A percentile compares a stretch with the other conserved stretches of the same genome.
Evolutionary conservation across 2,888 invertebrate species (phyloP).

Genomic region (Idaea dimidiata): DNA sequence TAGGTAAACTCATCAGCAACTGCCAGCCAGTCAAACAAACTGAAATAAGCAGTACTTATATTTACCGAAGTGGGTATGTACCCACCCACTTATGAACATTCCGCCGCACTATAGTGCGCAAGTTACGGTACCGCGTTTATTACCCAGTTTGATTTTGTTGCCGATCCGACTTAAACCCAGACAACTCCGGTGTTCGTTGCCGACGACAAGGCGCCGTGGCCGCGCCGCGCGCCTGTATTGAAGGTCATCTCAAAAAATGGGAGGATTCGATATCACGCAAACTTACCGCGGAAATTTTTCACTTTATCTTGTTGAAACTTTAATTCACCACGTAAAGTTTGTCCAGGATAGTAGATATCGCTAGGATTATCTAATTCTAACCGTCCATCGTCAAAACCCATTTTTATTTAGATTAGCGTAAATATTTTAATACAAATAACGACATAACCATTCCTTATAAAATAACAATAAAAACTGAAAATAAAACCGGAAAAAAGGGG

Average conservation of each 20-base stretch:
- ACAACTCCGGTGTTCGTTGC: not conserved
- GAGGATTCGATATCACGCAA: not conserved
- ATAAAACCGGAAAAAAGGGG: not conserved
- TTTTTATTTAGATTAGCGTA: not conserved
- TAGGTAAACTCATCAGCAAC: no score
- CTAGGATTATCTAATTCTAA: constrained; percentile 1
- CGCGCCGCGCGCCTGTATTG: not conserved
- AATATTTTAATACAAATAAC: not conserved
- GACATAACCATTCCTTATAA: not conserved
- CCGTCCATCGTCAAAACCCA: constrained; percentile 2
- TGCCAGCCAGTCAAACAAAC: no score
- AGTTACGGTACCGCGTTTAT: not conserved
- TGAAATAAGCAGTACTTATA: no score
- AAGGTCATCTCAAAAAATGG: not conserved
- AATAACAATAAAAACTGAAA: not conserved
- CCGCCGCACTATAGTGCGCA: not conserved
- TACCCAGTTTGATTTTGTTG: not conserved
- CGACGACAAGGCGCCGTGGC: not conserved
- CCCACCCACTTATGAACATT: not conserved
- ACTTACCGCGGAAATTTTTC: not conserved
- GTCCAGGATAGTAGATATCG: constrained; percentile 4
- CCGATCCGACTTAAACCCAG: not conserved
- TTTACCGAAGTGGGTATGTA: no score
- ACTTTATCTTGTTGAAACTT: not conserved
- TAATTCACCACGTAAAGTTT: constrained; percentile 2